Evolutionary conservation across 1,140 invertebrate species (phyloP), one percentile per base, ranked within the genome.

Genomic region (Lepidurus packardi): DNA sequence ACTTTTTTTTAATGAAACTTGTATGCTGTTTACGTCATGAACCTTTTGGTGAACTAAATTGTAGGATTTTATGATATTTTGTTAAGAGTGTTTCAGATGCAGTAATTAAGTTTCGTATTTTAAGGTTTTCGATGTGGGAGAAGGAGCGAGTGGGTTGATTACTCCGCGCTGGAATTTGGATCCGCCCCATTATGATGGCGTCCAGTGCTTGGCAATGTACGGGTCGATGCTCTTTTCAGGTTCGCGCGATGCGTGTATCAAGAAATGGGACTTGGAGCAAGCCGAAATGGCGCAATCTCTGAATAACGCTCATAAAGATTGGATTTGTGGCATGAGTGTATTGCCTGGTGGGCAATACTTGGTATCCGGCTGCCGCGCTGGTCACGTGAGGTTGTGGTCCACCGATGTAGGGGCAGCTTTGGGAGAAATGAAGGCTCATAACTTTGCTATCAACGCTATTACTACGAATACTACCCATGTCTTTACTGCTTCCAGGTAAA

Each of bases 171-270:
- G 91, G 16, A 92, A 91, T 82, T 85, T 97, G 10, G 90, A 92
- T 78, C 94, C 94, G 9, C 94, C 94, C 16, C 94, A 97, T 86
- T 97, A 96, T 84, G 94, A 97, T 84, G 94, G 94, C 10, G 93
- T 96, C 73, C 91, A 95, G 83, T 91, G 91, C 74, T 87, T 96
- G 43, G 89, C 90, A n/a, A 86, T 93, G 47, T 81, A 84, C 73
- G 89, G 88, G 24, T 85, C 88, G 75, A 88, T 87, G 5, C 85
- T 96, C 13, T 96, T 94, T 86, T 94, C 92, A 83, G 94, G 93
- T 76, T 95, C 93, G 0, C 85, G 94, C 42, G 94, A 96, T 84
- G 92, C 90, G 84, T 94, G 92, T 83, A 93, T 96, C 82, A 96
- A 96, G 86, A 92, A 93, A 82, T 96, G 94, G 94, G 90, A 93